Evolutionary conservation across 2,797 vertebrate genomes (phyloP), one percentile per base, ranked within the genome.

Genomic region (Helarctos malayanus): DNA sequence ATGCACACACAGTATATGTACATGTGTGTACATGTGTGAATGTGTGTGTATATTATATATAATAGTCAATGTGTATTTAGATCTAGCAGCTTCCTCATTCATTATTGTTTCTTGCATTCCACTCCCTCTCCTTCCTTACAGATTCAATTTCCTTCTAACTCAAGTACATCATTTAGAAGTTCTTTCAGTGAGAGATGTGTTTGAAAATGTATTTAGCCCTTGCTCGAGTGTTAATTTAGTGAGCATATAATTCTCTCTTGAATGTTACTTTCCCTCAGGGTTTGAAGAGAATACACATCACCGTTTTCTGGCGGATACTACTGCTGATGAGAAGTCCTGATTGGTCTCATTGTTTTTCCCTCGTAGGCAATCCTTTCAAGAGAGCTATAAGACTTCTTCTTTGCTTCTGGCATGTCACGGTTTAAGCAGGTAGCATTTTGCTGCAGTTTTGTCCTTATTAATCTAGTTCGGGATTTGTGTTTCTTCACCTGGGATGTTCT

Each of bases 161-260:
- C 9, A 95, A 89, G 49, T 54, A 73, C 63, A 52, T 88, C 23
- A 71, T 54, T 78, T 88, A 63, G 41, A 21, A 68, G 87, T 61
- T 87, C 65, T 65, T 94, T 79, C 75, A 15, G 11, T n/a, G 32
- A 84, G 41, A 41, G 15, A 65, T 6, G 10, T 47, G 35, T 94
- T 57, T 92, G 32, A 71, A 84, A 89, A 78, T 65, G 35, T 56
- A n/a, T 38, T 95, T 59, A 86, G 85, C 63, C 68, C 45, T 73
- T 88, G 69, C 23, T 68, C 76, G n/a, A 89, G 35, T 93, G 56
- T 86, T 89, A 91, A 88, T 71, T 79, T 84, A 45, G 49, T n/a
- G 13, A 45, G 45, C 47, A 86, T 16, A 3, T 89, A 96, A 79
- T 83, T 94, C 90, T 93, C 91, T 35, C 54, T 49, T 80, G 73